Evolutionary conservation across 2,888 invertebrate species (phyloP).

Genomic region (Thera britannica): DNA sequence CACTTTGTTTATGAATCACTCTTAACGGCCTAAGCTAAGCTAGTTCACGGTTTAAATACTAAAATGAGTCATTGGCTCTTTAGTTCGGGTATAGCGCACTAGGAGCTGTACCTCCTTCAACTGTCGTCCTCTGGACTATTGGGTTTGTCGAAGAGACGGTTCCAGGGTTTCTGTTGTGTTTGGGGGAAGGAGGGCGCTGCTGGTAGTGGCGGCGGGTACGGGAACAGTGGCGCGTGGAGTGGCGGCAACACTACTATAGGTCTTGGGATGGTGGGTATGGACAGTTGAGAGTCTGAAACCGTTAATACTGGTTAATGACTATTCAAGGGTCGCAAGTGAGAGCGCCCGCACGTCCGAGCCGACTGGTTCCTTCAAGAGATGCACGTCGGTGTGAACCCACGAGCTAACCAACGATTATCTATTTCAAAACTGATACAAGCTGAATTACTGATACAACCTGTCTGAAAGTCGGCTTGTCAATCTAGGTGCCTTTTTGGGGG

Average conservation of each 20-base stretch:
- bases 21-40: conserved; percentile 8
- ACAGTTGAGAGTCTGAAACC: conserved; percentile 32
- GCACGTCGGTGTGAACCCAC: conserved; percentile 11
- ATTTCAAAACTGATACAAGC: background rate
- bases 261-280: conserved; percentile 24
- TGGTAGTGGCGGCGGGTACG: conserved; percentile 28
- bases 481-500: too few relatives aligned
- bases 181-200: conserved; percentile 25
- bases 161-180: conserved; percentile 30
- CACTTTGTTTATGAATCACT: conserved; percentile 14
- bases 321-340: background rate
- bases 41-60: conserved; percentile 13
- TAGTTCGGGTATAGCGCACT: conserved; percentile 1
- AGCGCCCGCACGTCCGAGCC: conserved; percentile 3
- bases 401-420: conserved; percentile 9
- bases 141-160: conserved; percentile 32
- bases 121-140: conserved; percentile 1
- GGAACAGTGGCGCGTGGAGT: conserved; percentile 26
- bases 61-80: conserved; percentile 25
- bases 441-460: background rate
- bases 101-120: conserved; percentile 4
- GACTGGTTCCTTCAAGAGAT: background rate
- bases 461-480: background rate
- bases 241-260: conserved; percentile 34
- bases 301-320: conserved; percentile 3